Evolutionary conservation across 2,888 invertebrate species (phyloP).

Genomic region (Synergus itoensis): DNA sequence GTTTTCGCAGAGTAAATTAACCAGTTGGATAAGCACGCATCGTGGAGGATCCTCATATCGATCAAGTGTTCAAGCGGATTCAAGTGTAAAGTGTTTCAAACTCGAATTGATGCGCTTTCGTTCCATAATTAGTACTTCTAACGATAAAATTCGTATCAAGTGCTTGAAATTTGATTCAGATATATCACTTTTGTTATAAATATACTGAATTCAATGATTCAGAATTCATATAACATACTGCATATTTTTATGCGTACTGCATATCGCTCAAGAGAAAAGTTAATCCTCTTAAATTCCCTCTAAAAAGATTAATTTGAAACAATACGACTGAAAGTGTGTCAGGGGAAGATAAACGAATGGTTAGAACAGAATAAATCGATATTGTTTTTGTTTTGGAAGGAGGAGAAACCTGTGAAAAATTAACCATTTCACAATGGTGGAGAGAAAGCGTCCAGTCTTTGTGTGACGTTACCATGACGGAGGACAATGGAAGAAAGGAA

Average conservation of each 20-base stretch:
- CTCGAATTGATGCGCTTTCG: not conserved
- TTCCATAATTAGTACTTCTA: slow-evolving; percentile 7
- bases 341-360: not conserved
- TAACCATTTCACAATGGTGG: slow-evolving; percentile 8
- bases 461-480: not conserved
- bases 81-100: not conserved
- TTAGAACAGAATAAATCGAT: slow-evolving; percentile 8
- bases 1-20: slow-evolving; percentile 59
- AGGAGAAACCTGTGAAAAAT: slow-evolving; percentile 11
- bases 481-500: slow-evolving; percentile 33
- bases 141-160: not conserved
- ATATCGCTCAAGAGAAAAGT: no score
- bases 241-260: no score
- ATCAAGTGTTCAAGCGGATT: slow-evolving; percentile 14
- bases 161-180: not conserved
- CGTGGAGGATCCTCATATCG: not conserved
- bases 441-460: slow-evolving; percentile 6
- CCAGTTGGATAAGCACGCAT: slow-evolving; percentile 42
- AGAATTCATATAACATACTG: not conserved
- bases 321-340: not conserved
- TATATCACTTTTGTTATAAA: not conserved
- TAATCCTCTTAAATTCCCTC: not conserved
- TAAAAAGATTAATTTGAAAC: not conserved
- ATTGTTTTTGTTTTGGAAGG: not conserved
- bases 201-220: not conserved